phyloP scores from a whole-genome alignment of 92 coral and sea anemone species.

The Virgularia gustaviana region DNA sequence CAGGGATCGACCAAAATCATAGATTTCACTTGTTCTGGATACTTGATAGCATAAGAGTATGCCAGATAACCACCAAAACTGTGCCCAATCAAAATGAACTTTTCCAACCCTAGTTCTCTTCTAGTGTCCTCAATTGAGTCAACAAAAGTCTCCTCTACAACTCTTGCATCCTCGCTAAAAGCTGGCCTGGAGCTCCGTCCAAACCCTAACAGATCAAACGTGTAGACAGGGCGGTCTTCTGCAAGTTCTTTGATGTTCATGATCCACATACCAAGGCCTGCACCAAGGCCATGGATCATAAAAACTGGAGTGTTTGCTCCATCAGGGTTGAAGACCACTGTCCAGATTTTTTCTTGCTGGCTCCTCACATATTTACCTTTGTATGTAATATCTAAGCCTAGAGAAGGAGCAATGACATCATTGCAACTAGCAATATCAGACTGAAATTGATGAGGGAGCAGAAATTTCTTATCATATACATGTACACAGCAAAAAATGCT shows the following conservation, averaged over 20 bases:
- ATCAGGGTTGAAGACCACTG: conserved; percentile 69
- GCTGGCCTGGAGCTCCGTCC: conserved; percentile 94
- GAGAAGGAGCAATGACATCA: too few species aligned
- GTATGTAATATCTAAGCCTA: conserved; percentile 35
- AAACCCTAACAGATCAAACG: conserved; percentile 84
- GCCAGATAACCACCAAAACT: conserved; percentile 93
- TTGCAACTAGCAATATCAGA: too few species aligned
- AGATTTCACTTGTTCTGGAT: conserved; percentile 78
- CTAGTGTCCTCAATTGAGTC: conserved; percentile 76
- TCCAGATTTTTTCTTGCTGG: conserved; percentile 65
- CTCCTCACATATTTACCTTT: conserved; percentile 63
- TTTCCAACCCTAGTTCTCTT: conserved; percentile 73
- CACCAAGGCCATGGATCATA: conserved; percentile 95
- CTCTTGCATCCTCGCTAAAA: conserved; percentile 59
- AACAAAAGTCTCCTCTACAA: conserved; percentile 75
- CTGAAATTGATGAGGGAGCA: too few species aligned
- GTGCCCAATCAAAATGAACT: conserved; percentile 81
- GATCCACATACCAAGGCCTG: conserved; percentile 90
- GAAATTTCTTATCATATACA: too few species aligned
- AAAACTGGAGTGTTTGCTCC: conserved; percentile 66
- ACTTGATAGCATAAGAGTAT: conserved; percentile 70
- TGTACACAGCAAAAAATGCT: too few species aligned
- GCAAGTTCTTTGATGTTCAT: conserved; percentile 75
- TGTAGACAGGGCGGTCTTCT: conserved; percentile 67
- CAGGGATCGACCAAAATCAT: conserved; percentile 85